phyloP scores from a whole-genome alignment of 1,140 invertebrate genomes.

The Arctopsyche grandis region DNA sequence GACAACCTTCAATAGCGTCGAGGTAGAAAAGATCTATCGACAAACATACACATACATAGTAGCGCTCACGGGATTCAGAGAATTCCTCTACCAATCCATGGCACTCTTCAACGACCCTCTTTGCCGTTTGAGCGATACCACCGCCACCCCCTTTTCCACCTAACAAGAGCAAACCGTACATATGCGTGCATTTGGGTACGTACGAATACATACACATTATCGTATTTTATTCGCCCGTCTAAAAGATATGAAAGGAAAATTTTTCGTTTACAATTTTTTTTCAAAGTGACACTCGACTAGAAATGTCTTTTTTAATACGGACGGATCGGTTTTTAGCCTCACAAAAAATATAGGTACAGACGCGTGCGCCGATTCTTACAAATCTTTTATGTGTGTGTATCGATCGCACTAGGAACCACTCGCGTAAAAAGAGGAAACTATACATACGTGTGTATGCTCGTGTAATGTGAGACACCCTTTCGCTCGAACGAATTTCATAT shows the following conservation, averaged over 20 bases:
- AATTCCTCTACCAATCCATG: slow-evolving; percentile 28
- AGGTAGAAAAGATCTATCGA: slow-evolving; percentile 37
- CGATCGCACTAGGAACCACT: background rate
- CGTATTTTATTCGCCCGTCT: slow-evolving; percentile 9
- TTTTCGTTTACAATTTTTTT: slow-evolving; percentile 48
- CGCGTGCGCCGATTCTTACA: slow-evolving; percentile 34
- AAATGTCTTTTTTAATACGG: slow-evolving; percentile 38
- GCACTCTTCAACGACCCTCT: slow-evolving; percentile 36
- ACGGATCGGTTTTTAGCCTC: slow-evolving; percentile 25
- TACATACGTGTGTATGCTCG: too few species aligned
- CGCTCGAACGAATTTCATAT: slow-evolving; percentile 1
- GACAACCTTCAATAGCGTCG: slow-evolving; percentile 27
- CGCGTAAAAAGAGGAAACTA: background rate
- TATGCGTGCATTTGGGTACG: background rate
- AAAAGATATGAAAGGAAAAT: slow-evolving; percentile 40
- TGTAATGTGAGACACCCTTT: background rate
- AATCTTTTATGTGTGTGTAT: slow-evolving; percentile 23
- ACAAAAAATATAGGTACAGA: slow-evolving; percentile 27
- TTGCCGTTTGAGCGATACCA: slow-evolving; percentile 5
- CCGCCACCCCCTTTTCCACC: background rate
- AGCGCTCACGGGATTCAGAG: slow-evolving; percentile 5
- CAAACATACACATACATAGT: slow-evolving; percentile 20
- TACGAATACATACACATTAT: background rate
- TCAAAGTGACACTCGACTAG: slow-evolving; percentile 46
- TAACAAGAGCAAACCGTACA: slow-evolving; percentile 21